Evolutionary conservation across 2,888 invertebrate genomes (phyloP), one percentile per base, ranked within the genome.

Genomic region (Tenthredo notha): DNA sequence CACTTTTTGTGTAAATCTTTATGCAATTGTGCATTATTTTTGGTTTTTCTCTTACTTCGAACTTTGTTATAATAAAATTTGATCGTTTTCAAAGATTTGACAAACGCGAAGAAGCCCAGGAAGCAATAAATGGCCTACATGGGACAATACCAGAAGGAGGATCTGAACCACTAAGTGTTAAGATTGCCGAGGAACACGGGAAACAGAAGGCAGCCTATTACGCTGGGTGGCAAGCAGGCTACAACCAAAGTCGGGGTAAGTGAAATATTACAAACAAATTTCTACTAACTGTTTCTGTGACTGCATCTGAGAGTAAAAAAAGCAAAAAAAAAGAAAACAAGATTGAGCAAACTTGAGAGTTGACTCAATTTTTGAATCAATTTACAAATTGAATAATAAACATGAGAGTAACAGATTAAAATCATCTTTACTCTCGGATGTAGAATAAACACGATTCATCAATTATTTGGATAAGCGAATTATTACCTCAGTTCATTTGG

Each of bases 71-170:
- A 12, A 37, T 37, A 85, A 86, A 21, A 47, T 29, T 40, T 86
- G 85, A 87, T 86, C 78, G 37, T 77, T 80, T 43, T 78, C 40
- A 82, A 86, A 98, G 98, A 94, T 98, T 95, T 92, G 97, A 98
- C 90, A 97, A 97, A 91, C 96, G 97, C 85, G 97, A 97, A 92
- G 98, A 98, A 93, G 98, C 98, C 29, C 97, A 98, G 92, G 97
- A 97, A 89, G 98, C 98, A 86, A 98, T 98, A 91, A 96, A 96
- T 75, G 96, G 96, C 87, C 94, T 98, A 88, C 97, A 98, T 93
- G 97, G 97, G 88, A 96, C 96, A 87, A 96, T 97, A 93, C 96
- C 98, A 83, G 97, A 97, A 89, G 98, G 98, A 88, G 97, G 97
- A 86, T 96, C 96, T 86, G 97, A 98, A 92, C 97, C 98, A 33